Evolutionary conservation across 2,797 vertebrate genomes (phyloP), one percentile per base, ranked within the genome.

Genomic region (Eremophila alpestris): DNA sequence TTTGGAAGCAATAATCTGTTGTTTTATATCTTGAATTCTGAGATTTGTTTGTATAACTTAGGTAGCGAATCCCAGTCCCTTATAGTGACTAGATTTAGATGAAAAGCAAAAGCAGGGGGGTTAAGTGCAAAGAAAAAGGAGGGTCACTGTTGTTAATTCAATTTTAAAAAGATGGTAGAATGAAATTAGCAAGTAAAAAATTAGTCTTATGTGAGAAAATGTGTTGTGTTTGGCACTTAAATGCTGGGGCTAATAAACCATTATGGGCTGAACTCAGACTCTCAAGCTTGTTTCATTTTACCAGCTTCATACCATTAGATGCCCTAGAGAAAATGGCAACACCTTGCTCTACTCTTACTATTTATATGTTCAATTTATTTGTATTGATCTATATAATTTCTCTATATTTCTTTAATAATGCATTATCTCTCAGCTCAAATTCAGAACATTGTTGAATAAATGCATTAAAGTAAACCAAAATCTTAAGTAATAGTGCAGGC

Each of bases 401-500:
- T 40, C 29, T 85, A 4, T 52, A 77, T 81, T 82, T 55, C 29
- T 45, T 93, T 87, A 49, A 94, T 78, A 89, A 75, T 34, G 19
- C 48, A 21, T 46, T 70, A 59, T 90, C 2, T 49, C 19, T 86
- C 84, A 87, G 65, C 10, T 91, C 49, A 90, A 84, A 73, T 75
- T 68, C n/a, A 54, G 73, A 95, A 71, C 7, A 75, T 87, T 78
- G 64, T 29, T 48, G 77, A 97, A 89, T 81, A 94, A 95, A 55
- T 90, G 12, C 96, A 94, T 84, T 80, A 83, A 95, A 65, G 48
- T 60, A 97, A 97, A 94, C 36, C 23, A 84, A 96, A 97, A 83
- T 96, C 78, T 95, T 96, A 97, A 97, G 96, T 96, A 96, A 91
- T 85, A 95, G 40, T 86, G 80, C 36, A 89, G 74, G n/a, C 27